Conservation (phyloP, 2,888 invertebrate genomes). For the Cephus sareptanus region DNA sequence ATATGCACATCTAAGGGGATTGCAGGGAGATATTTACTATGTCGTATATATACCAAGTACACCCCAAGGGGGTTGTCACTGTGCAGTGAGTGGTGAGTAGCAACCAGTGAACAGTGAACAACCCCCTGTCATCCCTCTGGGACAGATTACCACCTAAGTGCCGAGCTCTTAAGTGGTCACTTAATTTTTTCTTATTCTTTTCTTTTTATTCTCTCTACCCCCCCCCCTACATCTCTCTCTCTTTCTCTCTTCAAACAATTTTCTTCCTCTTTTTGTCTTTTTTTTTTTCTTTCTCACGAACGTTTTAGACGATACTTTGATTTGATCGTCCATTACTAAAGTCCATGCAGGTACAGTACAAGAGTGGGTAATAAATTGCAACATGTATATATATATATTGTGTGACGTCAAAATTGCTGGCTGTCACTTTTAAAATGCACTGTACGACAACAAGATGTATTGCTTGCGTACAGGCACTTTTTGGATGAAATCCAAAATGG, state of each 20-base stretch:
- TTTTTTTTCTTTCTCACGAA: background rate
- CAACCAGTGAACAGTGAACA: constrained; percentile 11
- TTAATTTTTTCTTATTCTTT: constrained; percentile 26
- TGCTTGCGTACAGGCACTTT: background rate
- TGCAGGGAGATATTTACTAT: constrained; percentile 23
- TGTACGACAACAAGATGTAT: background rate
- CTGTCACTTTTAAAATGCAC: background rate
- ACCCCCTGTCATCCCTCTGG: constrained; percentile 35
- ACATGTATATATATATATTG: background rate
- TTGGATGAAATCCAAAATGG: background rate
- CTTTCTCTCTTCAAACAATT: background rate
- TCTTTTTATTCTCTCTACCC: background rate
- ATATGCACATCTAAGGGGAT: background rate
- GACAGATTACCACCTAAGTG: constrained; percentile 49
- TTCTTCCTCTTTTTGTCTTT: background rate
- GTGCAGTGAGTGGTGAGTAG: constrained; percentile 19
- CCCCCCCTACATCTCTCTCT: background rate
- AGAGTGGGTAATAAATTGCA: background rate
- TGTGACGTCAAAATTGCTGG: background rate
- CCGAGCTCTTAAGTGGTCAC: constrained; percentile 40
- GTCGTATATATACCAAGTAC: constrained; percentile 31
- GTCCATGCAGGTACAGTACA: background rate
- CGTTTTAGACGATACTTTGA: background rate
- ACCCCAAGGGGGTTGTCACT: constrained; percentile 33
- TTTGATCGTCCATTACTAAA: background rate